phyloP scores from a whole-genome alignment of 2,113 vertebrate species.

The Acinonyx jubatus region DNA sequence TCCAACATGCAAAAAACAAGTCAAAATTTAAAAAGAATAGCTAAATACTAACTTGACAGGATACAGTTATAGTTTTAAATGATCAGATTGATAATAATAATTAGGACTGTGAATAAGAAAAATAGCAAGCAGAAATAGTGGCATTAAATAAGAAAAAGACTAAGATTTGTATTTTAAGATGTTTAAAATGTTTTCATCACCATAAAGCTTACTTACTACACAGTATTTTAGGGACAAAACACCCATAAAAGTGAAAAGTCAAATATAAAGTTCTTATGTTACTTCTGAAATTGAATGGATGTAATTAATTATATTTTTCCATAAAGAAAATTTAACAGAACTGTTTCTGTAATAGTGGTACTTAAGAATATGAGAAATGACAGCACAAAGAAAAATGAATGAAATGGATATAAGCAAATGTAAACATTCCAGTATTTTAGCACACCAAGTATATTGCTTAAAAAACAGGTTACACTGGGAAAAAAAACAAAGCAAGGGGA shows the following conservation, averaged over 20 bases:
- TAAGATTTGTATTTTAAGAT: conserved; percentile 36
- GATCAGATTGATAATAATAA: conserved; percentile 80
- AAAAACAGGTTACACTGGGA: background rate
- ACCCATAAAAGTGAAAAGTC: conserved; percentile 48
- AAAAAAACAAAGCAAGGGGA: background rate
- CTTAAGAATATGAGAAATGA: conserved; percentile 4
- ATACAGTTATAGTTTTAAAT: conserved; percentile 66
- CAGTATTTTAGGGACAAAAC: background rate
- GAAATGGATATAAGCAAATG: background rate
- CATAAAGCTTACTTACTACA: background rate
- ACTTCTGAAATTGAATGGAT: conserved; percentile 46
- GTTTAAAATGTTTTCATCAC: conserved; percentile 35
- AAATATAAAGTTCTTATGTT: conserved; percentile 49
- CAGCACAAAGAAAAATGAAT: background rate
- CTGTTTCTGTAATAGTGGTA: background rate
- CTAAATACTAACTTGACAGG: conserved; percentile 76
- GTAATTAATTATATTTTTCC: conserved; percentile 6
- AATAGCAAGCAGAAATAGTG: conserved; percentile 54
- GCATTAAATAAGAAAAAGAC: conserved; percentile 26
- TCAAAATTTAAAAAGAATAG: conserved; percentile 73
- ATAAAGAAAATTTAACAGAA: background rate
- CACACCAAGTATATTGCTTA: background rate
- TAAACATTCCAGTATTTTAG: background rate
- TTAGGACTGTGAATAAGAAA: conserved; percentile 61
- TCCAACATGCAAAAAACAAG: conserved; percentile 85